Conservation (phyloP, 2,797 vertebrate species). For the Sorex maritimensis region DNA sequence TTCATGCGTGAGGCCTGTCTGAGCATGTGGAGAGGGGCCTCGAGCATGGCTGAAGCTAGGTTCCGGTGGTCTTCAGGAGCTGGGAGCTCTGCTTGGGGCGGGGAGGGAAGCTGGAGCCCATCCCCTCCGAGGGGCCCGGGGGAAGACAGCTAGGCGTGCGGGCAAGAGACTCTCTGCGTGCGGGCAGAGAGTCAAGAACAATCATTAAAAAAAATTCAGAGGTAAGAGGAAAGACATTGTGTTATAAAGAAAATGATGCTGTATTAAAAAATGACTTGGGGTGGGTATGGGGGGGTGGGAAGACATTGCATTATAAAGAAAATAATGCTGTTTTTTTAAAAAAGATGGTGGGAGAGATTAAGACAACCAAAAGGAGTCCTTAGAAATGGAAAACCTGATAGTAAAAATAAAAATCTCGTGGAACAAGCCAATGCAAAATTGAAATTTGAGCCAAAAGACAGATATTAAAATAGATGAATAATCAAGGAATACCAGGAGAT, state of each 20-base stretch:
- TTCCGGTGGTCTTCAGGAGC: too few species aligned
- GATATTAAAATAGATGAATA: background rate
- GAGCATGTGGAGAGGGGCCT: too few species aligned
- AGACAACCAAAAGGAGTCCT: background rate
- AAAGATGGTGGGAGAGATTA: background rate
- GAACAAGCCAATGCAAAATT: background rate
- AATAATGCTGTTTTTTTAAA: too few species aligned
- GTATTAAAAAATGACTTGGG: background rate
- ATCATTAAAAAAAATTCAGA: background rate
- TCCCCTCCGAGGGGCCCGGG: too few species aligned
- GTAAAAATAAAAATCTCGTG: background rate
- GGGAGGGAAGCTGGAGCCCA: too few species aligned
- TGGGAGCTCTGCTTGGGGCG: too few species aligned
- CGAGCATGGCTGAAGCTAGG: too few species aligned
- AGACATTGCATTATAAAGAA: too few species aligned
- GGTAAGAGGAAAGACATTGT: background rate
- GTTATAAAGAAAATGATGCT: background rate
- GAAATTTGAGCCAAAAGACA: background rate
- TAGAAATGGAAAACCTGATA: background rate
- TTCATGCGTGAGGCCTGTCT: too few species aligned
- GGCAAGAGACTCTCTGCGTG: too few species aligned
- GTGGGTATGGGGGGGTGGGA: too few species aligned
- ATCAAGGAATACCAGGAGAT: background rate
- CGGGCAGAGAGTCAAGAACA: background rate
- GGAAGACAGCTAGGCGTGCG: too few species aligned